Percentiles rank a stretch among this genome's conserved stretches.
Conservation (phyloP, 2,113 vertebrate genomes). For the Cyanocitta stelleri region DNA sequence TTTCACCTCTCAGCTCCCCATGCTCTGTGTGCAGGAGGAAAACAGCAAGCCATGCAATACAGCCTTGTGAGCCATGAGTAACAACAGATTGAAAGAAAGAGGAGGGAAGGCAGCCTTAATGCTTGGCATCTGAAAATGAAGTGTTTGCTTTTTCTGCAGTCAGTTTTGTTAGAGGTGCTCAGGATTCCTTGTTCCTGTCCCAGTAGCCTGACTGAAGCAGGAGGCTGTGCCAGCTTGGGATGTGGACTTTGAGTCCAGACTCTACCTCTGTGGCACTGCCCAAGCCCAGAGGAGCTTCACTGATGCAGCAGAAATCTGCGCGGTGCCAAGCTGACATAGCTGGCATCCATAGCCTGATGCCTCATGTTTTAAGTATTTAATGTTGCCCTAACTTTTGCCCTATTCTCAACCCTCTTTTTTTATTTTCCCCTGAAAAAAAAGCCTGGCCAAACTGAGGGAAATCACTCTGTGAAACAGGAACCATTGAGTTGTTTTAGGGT, state of each 20-base stretch:
- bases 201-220: not conserved
- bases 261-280: not conserved
- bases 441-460: not conserved
- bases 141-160: not conserved
- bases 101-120: not conserved
- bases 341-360: not conserved
- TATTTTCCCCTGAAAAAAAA: not conserved
- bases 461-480: not conserved
- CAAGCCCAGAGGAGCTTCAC: not conserved
- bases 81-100: not conserved
- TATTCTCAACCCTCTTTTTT: not conserved
- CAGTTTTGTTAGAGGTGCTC: not conserved
- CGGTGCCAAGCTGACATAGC: not conserved
- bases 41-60: not conserved
- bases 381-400: not conserved
- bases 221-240: not conserved
- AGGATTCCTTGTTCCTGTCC: not conserved
- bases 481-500: slow-evolving; percentile 3
- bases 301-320: not conserved
- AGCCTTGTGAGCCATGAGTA: not conserved
- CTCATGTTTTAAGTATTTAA: not conserved
- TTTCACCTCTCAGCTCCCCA: not conserved
- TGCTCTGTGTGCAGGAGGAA: not conserved
- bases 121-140: not conserved
- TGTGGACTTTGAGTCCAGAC: not conserved